Percentiles rank a stretch among this genome's conserved stretches.
phyloP scores from a whole-genome alignment of 2,888 invertebrate genomes.

The Thymelicus acteon region DNA sequence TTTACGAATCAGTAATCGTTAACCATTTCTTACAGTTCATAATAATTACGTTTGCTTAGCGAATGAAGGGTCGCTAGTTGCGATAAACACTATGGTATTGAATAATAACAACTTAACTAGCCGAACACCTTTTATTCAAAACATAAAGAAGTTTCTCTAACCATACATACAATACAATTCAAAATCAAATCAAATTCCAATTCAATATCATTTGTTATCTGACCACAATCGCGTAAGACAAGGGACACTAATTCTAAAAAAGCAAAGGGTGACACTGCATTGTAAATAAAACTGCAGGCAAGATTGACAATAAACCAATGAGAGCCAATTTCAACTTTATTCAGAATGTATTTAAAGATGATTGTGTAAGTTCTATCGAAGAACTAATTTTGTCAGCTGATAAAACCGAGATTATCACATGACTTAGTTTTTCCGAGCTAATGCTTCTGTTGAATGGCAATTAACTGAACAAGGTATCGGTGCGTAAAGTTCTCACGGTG shows the following conservation, averaged over 20 bases:
- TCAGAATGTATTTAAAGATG: neutral
- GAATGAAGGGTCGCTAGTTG: neutral
- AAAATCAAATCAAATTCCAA: constrained; percentile 67
- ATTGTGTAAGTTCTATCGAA: neutral
- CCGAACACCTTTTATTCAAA: constrained; percentile 2
- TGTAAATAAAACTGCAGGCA: constrained; percentile 52
- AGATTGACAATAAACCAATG: constrained; percentile 8
- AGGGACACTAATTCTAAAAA: constrained; percentile 69
- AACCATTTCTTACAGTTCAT: too few relatives aligned
- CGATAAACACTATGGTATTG: neutral
- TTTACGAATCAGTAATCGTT: too few relatives aligned
- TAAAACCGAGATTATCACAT: constrained; percentile 66
- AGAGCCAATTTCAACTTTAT: constrained; percentile 20
- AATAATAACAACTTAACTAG: neutral
- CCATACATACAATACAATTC: constrained; percentile 48
- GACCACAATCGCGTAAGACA: constrained; percentile 72
- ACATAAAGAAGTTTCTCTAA: constrained; percentile 24
- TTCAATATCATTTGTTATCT: constrained; percentile 70
- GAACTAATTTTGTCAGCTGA: constrained; percentile 40
- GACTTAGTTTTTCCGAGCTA: constrained; percentile 78
- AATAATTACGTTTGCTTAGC: too few relatives aligned
- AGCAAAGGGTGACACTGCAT: constrained; percentile 70
- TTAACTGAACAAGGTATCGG: constrained; percentile 62
- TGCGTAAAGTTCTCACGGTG: constrained; percentile 65
- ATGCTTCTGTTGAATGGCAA: constrained; percentile 73